phyloP scores from a whole-genome alignment of 2,113 vertebrate genomes.

The Aramus guarauna region DNA sequence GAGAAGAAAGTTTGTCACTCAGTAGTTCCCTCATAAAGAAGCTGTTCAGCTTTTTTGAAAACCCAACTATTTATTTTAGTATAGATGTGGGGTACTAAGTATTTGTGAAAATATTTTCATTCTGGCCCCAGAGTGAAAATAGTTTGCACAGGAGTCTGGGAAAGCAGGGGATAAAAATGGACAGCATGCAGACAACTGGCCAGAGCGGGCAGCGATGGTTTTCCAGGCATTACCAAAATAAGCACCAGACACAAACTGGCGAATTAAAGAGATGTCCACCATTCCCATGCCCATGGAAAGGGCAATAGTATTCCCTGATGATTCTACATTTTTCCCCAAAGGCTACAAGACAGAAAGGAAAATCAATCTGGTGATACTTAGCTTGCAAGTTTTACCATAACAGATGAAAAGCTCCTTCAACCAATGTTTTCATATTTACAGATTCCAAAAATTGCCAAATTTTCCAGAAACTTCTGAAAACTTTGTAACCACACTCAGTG shows the following conservation, averaged over 20 bases:
- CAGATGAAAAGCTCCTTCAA: not conserved
- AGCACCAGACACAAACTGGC: accelerated
- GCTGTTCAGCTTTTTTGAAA: not conserved
- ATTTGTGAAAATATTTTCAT: not conserved
- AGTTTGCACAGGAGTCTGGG: not conserved
- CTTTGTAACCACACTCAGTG: not conserved
- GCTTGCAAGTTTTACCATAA: not conserved
- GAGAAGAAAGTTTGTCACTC: not conserved
- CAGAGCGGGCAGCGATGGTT: not conserved
- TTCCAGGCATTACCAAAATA: not conserved
- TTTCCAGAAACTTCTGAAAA: not conserved
- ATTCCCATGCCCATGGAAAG: not conserved
- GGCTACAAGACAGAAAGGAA: not conserved
- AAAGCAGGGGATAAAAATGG: not conserved
- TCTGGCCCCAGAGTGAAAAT: not conserved
- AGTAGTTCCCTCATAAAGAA: not conserved
- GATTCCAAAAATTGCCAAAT: not conserved
- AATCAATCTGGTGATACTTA: not conserved
- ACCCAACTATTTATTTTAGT: not conserved
- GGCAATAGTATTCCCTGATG: not conserved
- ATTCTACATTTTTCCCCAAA: not conserved
- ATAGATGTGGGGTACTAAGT: not conserved
- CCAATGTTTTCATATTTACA: not conserved
- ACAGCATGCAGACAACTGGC: too few relatives aligned
- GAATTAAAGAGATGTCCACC: not conserved